These are phyloP conservation scores for Luperina nickerlii DNA, from an alignment of 2,888 invertebrate species.

Conservation along the genomic window DNA sequence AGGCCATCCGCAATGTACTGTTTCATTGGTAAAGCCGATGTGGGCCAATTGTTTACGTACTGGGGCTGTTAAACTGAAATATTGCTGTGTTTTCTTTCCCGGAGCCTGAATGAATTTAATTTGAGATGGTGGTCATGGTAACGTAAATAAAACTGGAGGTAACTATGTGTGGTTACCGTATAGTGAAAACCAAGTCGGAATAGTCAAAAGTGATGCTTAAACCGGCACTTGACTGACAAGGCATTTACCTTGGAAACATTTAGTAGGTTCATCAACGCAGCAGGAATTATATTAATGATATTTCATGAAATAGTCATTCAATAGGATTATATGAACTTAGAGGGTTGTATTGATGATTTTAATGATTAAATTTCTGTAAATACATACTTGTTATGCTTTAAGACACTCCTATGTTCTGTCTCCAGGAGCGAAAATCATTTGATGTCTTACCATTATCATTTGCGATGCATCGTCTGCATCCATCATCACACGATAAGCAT, in stretches of 20 bases:
- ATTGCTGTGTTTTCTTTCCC: slow-evolving; percentile 21
- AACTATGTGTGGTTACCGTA: not conserved
- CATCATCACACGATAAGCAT: slow-evolving; percentile 6
- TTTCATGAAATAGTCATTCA: no score
- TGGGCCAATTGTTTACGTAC: slow-evolving; percentile 53
- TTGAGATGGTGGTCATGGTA: slow-evolving; percentile 9
- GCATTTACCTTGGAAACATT: not conserved
- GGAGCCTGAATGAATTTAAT: slow-evolving; percentile 23
- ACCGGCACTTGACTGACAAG: not conserved
- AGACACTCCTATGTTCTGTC: not conserved
- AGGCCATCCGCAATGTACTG: slow-evolving; percentile 53
- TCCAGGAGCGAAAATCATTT: not conserved
- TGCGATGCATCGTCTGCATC: not conserved
- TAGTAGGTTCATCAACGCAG: not conserved
- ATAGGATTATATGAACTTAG: no score
- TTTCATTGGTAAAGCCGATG: slow-evolving; percentile 30
- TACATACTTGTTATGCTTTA: not conserved
- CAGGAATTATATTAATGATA: no score
- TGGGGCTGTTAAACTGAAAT: slow-evolving; percentile 30
- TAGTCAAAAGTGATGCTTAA: no score
- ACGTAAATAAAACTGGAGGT: not conserved
- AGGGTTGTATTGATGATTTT: no score
- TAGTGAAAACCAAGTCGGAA: not conserved
- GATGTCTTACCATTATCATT: not conserved
- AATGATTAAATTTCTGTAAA: no score